Evolutionary conservation across 92 coral and sea anemone species (phyloP), one percentile per base, ranked within the genome.

Genomic region (Epizoanthus ramosus): DNA sequence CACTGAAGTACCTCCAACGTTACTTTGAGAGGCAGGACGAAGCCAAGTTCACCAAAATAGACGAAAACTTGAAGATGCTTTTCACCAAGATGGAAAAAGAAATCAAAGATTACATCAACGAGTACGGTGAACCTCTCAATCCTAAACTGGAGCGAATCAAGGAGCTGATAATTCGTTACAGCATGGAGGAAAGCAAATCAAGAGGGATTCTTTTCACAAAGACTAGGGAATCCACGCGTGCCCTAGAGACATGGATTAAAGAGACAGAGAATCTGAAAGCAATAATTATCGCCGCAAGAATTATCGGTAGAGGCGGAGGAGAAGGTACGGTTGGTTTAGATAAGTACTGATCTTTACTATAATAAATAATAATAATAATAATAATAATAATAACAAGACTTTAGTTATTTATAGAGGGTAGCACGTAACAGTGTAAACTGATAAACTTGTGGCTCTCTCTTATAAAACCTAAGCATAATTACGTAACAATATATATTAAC

Each of bases 281-380:
- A 17, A 82, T 73, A 8, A 74, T 93, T 52, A 91, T 76, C 17
- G 95, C 95, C 3, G 85, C 87, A 39, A 63, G 73, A 19, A 88
- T 95, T 41, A 93, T 91, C 63, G 98, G 98, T 21, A 85, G 89
- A 63, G 94, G 97, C 56, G 95, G 92, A 23, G 87, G 95, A 25
- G 82, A 89, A 65, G 94, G 98, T 88, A 84, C 63, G 89, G 67
- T 41, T 25, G 4, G 39, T 35, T 35, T 2, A 2, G 39, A 35
- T 35, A 35, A 35, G 39, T 35, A 35, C 39, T n/a, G n/a, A n/a
- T n/a, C n/a, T n/a, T n/a, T n/a, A n/a, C n/a, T n/a, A n/a, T n/a
- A n/a, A n/a, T n/a, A n/a, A n/a, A n/a, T n/a, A n/a, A n/a, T n/a
- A n/a, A n/a, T n/a, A n/a, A n/a, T n/a, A n/a, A n/a, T n/a, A n/a